A percentile compares a stretch with the other conserved stretches of the same genome.
Evolutionary conservation across 2,888 invertebrate genomes (phyloP).

Genomic region (Pseudococcus longispinus): DNA sequence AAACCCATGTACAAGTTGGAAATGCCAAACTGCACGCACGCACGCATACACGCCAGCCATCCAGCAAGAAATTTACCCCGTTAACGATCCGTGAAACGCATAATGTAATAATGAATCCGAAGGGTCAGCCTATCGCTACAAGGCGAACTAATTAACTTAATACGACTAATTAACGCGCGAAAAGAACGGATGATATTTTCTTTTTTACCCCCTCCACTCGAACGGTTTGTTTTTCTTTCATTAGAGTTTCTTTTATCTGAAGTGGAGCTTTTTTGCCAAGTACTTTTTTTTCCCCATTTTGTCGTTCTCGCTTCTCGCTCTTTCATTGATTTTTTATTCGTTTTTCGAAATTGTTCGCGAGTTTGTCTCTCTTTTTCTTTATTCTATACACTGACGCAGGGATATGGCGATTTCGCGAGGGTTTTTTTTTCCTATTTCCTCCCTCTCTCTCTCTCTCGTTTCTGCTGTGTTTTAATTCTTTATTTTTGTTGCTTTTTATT

Average conservation of each 20-base stretch:
- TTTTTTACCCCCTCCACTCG: background rate
- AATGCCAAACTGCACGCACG: background rate
- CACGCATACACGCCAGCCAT: background rate
- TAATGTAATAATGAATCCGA: constrained; percentile 22
- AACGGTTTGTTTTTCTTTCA: constrained; percentile 45
- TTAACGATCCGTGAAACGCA: constrained; percentile 8
- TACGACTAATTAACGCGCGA: constrained; percentile 26
- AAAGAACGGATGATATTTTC: background rate
- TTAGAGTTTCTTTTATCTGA: constrained; percentile 40
- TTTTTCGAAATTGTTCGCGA: background rate
- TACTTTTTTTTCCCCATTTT: background rate
- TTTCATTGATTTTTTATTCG: constrained; percentile 23
- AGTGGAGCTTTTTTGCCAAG: constrained; percentile 14
- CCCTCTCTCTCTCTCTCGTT: background rate
- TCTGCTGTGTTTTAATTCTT: background rate
- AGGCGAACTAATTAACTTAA: constrained; percentile 34
- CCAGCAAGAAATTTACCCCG: background rate
- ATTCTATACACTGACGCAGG: no score
- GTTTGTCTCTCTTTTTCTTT: background rate
- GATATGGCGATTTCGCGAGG: background rate
- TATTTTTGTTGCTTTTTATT: constrained; percentile 26
- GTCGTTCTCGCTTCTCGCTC: background rate
- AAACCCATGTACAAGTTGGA: background rate
- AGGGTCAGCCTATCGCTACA: background rate
- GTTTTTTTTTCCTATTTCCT: no score